Evolutionary conservation across 2,113 vertebrate species (phyloP).

Genomic region (Camelus bactrianus): DNA sequence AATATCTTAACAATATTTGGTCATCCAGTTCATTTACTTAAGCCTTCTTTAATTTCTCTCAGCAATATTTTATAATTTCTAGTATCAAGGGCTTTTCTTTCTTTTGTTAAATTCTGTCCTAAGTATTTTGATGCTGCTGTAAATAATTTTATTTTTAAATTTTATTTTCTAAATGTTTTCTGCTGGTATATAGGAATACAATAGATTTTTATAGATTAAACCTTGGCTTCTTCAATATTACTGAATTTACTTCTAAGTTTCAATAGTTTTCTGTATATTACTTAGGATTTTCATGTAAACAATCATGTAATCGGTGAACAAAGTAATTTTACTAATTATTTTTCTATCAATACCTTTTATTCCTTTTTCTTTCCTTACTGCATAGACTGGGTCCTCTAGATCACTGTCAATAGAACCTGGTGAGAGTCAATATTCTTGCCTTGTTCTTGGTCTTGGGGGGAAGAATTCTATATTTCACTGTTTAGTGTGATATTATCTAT

Average conservation of each 20-base stretch:
- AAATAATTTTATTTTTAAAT: neutral
- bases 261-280: neutral
- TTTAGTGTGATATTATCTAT: neutral
- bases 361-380: neutral
- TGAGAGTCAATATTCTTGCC: neutral
- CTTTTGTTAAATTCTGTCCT: neutral
- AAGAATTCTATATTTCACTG: neutral
- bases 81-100: neutral
- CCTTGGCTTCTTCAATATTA: neutral
- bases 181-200: neutral
- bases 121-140: neutral
- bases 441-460: neutral
- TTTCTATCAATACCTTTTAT: neutral
- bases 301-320: neutral
- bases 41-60: neutral
- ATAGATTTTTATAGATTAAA: neutral
- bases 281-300: neutral
- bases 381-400: neutral
- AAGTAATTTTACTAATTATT: neutral
- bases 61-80: neutral
- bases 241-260: neutral
- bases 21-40: neutral
- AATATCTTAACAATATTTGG: neutral
- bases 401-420: neutral
- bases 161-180: neutral